These are phyloP conservation scores for Pilophorus perplexus DNA, from an alignment of 2,888 invertebrate genomes.

Conservation along the genomic window DNA sequence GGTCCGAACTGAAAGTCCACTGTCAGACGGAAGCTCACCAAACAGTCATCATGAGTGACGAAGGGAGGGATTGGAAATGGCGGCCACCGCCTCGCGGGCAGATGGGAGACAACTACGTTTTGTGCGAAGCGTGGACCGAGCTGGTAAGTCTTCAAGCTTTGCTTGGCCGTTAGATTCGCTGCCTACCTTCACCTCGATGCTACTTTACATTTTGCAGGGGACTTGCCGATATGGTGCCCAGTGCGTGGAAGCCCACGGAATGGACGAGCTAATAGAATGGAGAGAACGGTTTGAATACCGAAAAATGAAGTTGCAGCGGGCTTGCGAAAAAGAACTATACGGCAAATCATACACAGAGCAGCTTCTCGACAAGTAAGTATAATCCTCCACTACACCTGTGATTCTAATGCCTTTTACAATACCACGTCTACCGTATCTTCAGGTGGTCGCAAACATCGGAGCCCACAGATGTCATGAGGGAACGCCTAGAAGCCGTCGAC, in stretches of 20 bases:
- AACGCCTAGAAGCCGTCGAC: constrained; percentile 61
- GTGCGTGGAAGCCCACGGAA: constrained; percentile 72
- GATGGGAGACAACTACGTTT: constrained; percentile 62
- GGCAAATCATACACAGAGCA: constrained; percentile 62
- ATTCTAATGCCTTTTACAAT: too few species aligned
- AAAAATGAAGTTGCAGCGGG: constrained; percentile 61
- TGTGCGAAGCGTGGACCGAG: constrained; percentile 60
- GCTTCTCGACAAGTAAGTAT: constrained; percentile 57
- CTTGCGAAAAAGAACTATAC: constrained; percentile 66
- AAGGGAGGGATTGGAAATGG: constrained; percentile 66
- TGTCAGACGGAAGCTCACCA: constrained; percentile 65
- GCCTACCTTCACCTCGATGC: neutral
- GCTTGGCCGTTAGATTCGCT: neutral
- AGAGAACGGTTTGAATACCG: constrained; percentile 67
- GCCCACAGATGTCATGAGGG: constrained; percentile 63
- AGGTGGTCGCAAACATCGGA: constrained; percentile 61
- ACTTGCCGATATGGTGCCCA: constrained; percentile 67
- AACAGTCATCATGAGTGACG: constrained; percentile 67
- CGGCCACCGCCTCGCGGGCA: constrained; percentile 68
- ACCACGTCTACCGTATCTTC: too few species aligned
- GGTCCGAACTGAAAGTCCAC: constrained; percentile 59
- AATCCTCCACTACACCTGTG: too few species aligned
- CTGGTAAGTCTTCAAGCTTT: constrained; percentile 30
- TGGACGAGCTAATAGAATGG: constrained; percentile 71
- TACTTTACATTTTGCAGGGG: constrained; percentile 50